Evolutionary conservation across 2,888 invertebrate genomes (phyloP), one percentile per base, ranked within the genome.

Genomic region (Ochropleura plecta): DNA sequence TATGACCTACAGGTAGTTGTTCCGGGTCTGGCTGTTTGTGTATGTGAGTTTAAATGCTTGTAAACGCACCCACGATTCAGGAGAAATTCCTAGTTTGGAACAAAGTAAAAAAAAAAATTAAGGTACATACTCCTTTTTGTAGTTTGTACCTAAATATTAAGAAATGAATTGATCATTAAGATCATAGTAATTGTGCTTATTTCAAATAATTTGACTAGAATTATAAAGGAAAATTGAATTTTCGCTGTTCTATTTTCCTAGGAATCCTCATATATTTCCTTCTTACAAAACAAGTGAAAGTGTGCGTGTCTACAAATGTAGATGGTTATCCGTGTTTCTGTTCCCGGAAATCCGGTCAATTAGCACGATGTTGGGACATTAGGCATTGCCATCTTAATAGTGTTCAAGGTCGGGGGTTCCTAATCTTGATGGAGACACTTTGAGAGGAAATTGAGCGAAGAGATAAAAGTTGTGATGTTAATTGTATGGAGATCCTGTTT

Each of bases 281-380:
- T 18, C 9, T 44, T 53, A 46, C 40, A 5, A 0, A 65, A 53
- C 48, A 59, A 63, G 57, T n/a, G 20, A 60, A 55, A 42, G 49
- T 48, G 68, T 81, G 69, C 77, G 78, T 69, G 71, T 18, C 40
- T 14, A 40, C 60, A 51, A 82, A 55, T 70, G 65, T 63, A 57
- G 70, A 85, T 73, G n/a, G 49, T 70, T 78, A 85, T 85, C 83
- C 42, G 53, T 67, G 76, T 67, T 70, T 72, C 42, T 42, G 18
- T 44, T 76, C 71, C 83, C 72, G 86, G 86, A 87, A 51, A 57
- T 85, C 69, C 69, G 60, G 66, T 55, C 68, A 85, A 85, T 85
- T 86, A 85, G 71, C 62, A 59, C 42, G 69, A 75, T 70, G 70
- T 65, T 60, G 40, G 51, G 44, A 81, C 69, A 69, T 81, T 72